Percentiles rank a stretch among this genome's conserved stretches.
These are phyloP conservation scores for Coregonus clupeaformis DNA, from an alignment of 2,113 vertebrate genomes.

Conservation along the genomic window DNA sequence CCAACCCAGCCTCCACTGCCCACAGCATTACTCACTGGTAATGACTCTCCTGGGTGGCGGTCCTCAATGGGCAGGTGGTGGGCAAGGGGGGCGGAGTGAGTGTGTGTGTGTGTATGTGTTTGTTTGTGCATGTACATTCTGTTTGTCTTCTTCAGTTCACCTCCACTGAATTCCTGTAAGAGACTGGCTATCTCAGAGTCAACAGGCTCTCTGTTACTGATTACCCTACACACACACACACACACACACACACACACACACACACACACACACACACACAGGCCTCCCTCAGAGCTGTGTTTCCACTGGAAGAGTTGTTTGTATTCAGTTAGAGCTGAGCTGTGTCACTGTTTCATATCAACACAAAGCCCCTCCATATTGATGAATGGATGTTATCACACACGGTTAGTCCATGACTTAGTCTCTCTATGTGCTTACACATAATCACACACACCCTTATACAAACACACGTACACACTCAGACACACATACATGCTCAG, in stretches of 20 bases:
- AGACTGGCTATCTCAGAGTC: no score
- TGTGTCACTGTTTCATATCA: slow-evolving; percentile 10
- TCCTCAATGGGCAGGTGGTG: slow-evolving; percentile 51
- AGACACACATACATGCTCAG: no score
- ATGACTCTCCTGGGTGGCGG: slow-evolving; percentile 45
- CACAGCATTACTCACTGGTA: slow-evolving; percentile 36
- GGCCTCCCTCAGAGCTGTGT: background rate
- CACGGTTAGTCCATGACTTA: slow-evolving; percentile 10
- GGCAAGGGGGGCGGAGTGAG: slow-evolving; percentile 36
- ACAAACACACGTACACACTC: no score
- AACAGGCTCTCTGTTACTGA: slow-evolving; percentile 21
- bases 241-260: background rate
- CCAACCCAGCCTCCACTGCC: no score
- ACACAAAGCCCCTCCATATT: slow-evolving; percentile 13
- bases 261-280: background rate
- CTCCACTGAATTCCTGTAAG: background rate
- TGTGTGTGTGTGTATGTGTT: slow-evolving; percentile 10
- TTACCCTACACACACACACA: background rate
- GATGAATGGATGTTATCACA: slow-evolving; percentile 27
- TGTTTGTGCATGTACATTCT: slow-evolving; percentile 6
- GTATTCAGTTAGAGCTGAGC: no score
- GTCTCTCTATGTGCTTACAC: no score
- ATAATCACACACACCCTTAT: no score
- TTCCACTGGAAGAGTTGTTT: no score
- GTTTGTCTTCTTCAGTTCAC: no score